Evolutionary conservation across 2,797 vertebrate species (phyloP).

Genomic region (Orientallactaga sibirica): DNA sequence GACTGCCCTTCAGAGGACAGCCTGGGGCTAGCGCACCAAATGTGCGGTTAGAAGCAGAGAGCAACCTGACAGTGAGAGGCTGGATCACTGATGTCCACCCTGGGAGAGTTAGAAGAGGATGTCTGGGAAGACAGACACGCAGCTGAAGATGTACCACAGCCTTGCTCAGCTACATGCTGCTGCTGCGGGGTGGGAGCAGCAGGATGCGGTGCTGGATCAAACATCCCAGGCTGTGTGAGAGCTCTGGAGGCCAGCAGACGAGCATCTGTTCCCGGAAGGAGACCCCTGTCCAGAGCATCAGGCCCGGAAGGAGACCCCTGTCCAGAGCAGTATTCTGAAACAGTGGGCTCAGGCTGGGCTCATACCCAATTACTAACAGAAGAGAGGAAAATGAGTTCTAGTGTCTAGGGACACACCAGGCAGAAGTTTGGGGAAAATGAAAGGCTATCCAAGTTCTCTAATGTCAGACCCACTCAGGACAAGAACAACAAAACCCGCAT

Average conservation of each 20-base stretch:
- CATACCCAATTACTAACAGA: background rate
- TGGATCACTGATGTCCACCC: fast-evolving
- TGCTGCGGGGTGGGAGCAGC: fast-evolving
- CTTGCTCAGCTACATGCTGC: background rate
- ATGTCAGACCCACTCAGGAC: background rate
- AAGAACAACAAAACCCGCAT: background rate
- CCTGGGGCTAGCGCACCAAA: fast-evolving
- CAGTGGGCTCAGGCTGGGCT: background rate
- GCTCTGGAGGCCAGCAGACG: background rate
- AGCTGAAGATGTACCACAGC: background rate
- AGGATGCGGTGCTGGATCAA: background rate
- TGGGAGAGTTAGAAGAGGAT: background rate
- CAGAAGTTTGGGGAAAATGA: background rate
- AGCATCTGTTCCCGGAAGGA: background rate
- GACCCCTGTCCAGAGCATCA: background rate
- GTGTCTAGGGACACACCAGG: background rate
- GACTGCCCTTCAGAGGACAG: background rate
- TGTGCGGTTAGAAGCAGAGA: background rate
- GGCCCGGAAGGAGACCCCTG: too few relatives aligned
- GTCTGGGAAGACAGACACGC: background rate
- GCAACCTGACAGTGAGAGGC: background rate
- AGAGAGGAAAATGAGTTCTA: background rate
- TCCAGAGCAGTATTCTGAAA: fast-evolving
- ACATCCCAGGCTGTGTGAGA: background rate
- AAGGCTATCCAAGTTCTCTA: background rate